Conservation (phyloP, 2,113 vertebrate genomes). For the Brevimyrus niger region DNA sequence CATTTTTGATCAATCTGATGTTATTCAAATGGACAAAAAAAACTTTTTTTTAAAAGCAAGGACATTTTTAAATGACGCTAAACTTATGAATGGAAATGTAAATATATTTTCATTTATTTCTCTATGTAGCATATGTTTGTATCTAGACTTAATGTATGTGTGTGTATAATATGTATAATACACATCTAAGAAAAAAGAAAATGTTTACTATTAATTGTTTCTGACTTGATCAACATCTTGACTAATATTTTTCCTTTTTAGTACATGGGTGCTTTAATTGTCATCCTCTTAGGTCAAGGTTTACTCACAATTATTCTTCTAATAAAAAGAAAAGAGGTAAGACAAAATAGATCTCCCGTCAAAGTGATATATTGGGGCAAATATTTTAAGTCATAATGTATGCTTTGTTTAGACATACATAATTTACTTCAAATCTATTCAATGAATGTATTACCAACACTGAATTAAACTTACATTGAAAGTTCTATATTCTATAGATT, state of each 20-base stretch:
- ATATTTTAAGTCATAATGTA: neutral
- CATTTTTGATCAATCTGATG: no score
- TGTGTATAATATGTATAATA: neutral
- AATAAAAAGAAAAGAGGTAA: conserved; percentile 32
- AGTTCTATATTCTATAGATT: conserved; percentile 41
- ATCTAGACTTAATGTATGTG: neutral
- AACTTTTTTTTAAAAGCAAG: no score
- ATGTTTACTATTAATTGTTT: neutral
- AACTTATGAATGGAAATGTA: neutral
- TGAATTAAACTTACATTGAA: neutral
- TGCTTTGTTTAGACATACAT: neutral
- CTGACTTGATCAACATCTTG: neutral
- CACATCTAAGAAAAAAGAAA: neutral
- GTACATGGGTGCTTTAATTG: conserved; percentile 43
- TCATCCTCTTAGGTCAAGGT: conserved; percentile 47
- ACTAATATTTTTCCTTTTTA: conserved; percentile 23
- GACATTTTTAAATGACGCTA: no score
- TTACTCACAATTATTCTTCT: conserved; percentile 46
- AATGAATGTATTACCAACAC: neutral
- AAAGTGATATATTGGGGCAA: neutral
- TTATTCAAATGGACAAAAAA: no score
- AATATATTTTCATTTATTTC: neutral
- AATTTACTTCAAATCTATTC: neutral
- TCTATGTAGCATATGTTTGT: neutral
- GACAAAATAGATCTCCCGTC: neutral